These are phyloP conservation scores for Entelurus aequoreus DNA, from an alignment of 2,113 vertebrate species.

Conservation along the genomic window DNA sequence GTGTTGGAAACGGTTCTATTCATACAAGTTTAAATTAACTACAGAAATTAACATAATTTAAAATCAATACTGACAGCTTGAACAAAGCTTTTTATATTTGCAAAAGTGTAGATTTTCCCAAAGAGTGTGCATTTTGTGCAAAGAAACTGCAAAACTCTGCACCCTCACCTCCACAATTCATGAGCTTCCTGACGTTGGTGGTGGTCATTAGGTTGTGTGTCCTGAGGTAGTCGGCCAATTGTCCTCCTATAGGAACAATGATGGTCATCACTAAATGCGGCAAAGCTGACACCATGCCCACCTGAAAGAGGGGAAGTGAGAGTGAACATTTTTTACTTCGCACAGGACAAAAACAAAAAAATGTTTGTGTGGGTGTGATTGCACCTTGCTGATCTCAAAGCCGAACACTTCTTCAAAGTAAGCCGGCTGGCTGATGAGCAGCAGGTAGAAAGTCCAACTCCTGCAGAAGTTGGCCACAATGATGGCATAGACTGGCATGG, in stretches of 20 bases:
- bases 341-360: too few species aligned
- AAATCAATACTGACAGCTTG: too few species aligned
- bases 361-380: background rate
- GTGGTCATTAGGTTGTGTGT: constrained; percentile 84
- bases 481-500: constrained; percentile 92
- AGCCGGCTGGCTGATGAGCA: constrained; percentile 89
- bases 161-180: constrained; percentile 88
- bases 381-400: constrained; percentile 92
- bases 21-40: too few species aligned
- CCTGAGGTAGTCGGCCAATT: constrained; percentile 85
- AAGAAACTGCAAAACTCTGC: background rate
- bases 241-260: constrained; percentile 85
- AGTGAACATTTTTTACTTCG: background rate
- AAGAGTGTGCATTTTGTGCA: background rate
- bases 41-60: too few species aligned
- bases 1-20: too few species aligned
- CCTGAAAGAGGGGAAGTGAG: constrained; percentile 53
- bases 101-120: background rate
- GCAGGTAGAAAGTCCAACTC: constrained; percentile 92
- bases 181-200: constrained; percentile 89
- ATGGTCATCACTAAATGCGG: constrained; percentile 94
- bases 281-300: constrained; percentile 84
- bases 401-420: constrained; percentile 92
- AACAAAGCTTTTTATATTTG: background rate
- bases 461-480: constrained; percentile 93